Conservation (phyloP, 2,113 vertebrate genomes). For the Macquaria ambigua region DNA sequence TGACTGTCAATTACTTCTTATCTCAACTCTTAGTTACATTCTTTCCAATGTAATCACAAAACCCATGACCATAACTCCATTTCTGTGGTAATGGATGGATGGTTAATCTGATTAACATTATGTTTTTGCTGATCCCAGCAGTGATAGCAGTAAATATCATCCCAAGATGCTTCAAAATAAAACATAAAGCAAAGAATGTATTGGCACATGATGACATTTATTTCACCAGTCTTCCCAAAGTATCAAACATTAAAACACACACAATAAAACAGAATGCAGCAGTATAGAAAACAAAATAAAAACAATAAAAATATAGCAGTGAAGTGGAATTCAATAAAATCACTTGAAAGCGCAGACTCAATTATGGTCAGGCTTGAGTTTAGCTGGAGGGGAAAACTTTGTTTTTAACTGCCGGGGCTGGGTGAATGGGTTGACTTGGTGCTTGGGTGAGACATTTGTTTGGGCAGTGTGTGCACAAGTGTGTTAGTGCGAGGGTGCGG, state of each 20-base stretch:
- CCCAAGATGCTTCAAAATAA: slow-evolving; percentile 8
- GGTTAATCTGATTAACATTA: too few relatives aligned
- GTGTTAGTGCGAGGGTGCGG: slow-evolving; percentile 24
- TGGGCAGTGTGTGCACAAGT: slow-evolving; percentile 35
- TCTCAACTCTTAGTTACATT: slow-evolving; percentile 21
- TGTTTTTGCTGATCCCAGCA: not conserved
- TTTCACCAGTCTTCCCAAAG: slow-evolving; percentile 18
- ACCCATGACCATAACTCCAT: not conserved
- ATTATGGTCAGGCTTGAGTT: slow-evolving; percentile 67
- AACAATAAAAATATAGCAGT: slow-evolving; percentile 60
- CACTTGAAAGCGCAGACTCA: slow-evolving; percentile 64
- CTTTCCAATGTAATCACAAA: slow-evolving; percentile 11
- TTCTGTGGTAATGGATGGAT: too few relatives aligned
- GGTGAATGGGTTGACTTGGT: slow-evolving; percentile 68
- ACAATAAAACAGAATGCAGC: slow-evolving; percentile 43
- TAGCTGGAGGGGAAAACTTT: slow-evolving; percentile 66
- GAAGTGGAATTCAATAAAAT: slow-evolving; percentile 72
- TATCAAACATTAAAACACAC: slow-evolving; percentile 36
- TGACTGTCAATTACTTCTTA: slow-evolving; percentile 5
- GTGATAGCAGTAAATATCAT: slow-evolving; percentile 27
- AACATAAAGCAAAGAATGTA: not conserved
- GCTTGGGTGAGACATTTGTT: slow-evolving; percentile 56
- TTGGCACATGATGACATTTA: slow-evolving; percentile 8
- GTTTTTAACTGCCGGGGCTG: slow-evolving; percentile 61
- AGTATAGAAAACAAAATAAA: slow-evolving; percentile 52